Evolutionary conservation across 92 coral and sea anemone genomes (phyloP), one percentile per base, ranked within the genome.

Genomic region (Parazoanthus swiftii): DNA sequence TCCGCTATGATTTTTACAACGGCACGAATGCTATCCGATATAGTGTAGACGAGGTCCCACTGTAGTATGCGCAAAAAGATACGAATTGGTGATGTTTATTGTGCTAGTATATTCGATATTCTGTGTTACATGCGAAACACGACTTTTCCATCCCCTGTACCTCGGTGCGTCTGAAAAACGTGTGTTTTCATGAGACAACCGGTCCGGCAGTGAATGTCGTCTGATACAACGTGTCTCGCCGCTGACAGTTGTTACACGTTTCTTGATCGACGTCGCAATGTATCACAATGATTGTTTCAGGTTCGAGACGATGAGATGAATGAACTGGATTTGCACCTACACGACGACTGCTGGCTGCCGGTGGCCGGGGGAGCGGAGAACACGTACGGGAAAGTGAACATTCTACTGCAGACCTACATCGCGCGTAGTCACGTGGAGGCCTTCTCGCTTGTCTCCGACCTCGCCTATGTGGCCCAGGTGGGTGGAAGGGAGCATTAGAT

Each of bases 391-490:
- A 97, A 97, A 63, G 93, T 95, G 46, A 97, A 97, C 91, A 95
- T 97, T 54, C 87, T 97, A 80, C 86, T 97, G 44, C 99, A 97
- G 86, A 97, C 98, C n/a, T 97, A 93, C 88, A 93, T 97, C 38
- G 86, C 94, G 70, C 93, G 93, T 46, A 95, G 99, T 80, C 90
- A 85, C 80, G 95, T 97, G 73, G 99, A 97, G 72, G 85, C 93
- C 10, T 97, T 97, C 91, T 97, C 99, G n/a, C 99, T 97, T 18
- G 98, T 95, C 9, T 97, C 99, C 36, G 99, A 97, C 86, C 91
- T 92, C 59, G 94, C 94, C 23, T 97, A 97, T 72, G 96, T 97
- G 13, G 99, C 99, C 2, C 99, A 97, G 98, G 99, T 97, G 58
- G 44, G 86, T 25, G 26, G 2, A 21, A 16, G 26, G 29, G 29